phyloP scores from a whole-genome alignment of 2,888 invertebrate genomes.

The Tetheella fluctuosa region DNA sequence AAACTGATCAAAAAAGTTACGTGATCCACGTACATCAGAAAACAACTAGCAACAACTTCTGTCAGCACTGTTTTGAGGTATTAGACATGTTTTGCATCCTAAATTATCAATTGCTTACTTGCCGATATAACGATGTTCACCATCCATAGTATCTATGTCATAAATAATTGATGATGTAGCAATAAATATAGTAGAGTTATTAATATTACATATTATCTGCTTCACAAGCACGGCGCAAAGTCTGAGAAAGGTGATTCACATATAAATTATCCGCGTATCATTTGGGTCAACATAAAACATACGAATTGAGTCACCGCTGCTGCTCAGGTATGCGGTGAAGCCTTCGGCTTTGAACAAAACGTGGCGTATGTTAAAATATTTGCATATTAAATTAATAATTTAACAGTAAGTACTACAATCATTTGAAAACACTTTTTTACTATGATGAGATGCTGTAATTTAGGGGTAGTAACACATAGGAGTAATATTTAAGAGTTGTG shows the following conservation, averaged over 20 bases:
- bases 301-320: conserved; percentile 49
- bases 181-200: neutral
- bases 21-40: too few relatives aligned
- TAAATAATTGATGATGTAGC: neutral
- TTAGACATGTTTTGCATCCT: neutral
- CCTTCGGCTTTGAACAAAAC: conserved; percentile 35
- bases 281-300: conserved; percentile 53
- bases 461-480: neutral
- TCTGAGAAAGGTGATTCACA: conserved; percentile 48
- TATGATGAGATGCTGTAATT: neutral
- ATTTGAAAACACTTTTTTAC: neutral
- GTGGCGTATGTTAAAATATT: conserved; percentile 11
- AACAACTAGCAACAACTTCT: neutral
- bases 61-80: too few relatives aligned
- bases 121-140: neutral
- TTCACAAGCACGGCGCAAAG: conserved; percentile 14
- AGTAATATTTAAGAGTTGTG: too few relatives aligned
- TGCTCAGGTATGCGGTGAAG: conserved; percentile 38
- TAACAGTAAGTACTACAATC: neutral
- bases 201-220: neutral
- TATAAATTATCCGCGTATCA: conserved; percentile 51
- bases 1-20: too few relatives aligned
- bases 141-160: neutral
- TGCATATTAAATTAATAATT: neutral
- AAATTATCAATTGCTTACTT: neutral